These are phyloP conservation scores for Nothobranchius kuhntae DNA, from an alignment of 2,113 vertebrate species.

Conservation along the genomic window DNA sequence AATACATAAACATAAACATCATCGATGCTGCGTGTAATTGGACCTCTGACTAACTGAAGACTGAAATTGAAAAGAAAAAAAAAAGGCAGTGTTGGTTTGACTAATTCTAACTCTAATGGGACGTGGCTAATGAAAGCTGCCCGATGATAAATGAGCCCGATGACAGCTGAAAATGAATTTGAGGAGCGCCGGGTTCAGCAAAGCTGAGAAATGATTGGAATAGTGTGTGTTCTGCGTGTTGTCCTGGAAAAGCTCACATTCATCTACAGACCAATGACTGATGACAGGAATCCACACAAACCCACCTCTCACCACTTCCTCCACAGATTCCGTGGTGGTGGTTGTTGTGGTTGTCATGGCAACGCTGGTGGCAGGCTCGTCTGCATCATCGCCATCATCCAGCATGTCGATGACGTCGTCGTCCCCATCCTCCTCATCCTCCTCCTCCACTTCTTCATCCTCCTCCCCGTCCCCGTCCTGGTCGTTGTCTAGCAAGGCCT, in stretches of 20 bases:
- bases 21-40: neutral
- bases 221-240: constrained; percentile 2
- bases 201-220: constrained; percentile 21
- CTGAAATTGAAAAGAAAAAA: constrained; percentile 14
- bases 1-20: too few relatives aligned
- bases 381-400: constrained; percentile 76
- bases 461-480: constrained; percentile 70
- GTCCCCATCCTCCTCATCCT: constrained; percentile 67
- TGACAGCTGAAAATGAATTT: constrained; percentile 57
- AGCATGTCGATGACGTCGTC: constrained; percentile 80
- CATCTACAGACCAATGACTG: constrained; percentile 13
- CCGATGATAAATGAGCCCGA: constrained; percentile 51
- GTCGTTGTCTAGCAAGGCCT: constrained; percentile 61
- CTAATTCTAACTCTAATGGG: constrained; percentile 39
- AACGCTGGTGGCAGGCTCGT: constrained; percentile 87
- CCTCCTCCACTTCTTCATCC: constrained; percentile 83
- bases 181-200: constrained; percentile 22
- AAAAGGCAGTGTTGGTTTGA: neutral
- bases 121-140: constrained; percentile 43
- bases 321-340: constrained; percentile 94
- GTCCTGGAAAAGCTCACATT: neutral
- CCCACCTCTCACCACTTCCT: constrained; percentile 97
- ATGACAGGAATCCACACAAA: constrained; percentile 44
- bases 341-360: constrained; percentile 96
- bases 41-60: constrained; percentile 27